Base-by-base conservation (phyloP, 2,113 vertebrate species). In the Halichoeres trimaculatus region DNA sequence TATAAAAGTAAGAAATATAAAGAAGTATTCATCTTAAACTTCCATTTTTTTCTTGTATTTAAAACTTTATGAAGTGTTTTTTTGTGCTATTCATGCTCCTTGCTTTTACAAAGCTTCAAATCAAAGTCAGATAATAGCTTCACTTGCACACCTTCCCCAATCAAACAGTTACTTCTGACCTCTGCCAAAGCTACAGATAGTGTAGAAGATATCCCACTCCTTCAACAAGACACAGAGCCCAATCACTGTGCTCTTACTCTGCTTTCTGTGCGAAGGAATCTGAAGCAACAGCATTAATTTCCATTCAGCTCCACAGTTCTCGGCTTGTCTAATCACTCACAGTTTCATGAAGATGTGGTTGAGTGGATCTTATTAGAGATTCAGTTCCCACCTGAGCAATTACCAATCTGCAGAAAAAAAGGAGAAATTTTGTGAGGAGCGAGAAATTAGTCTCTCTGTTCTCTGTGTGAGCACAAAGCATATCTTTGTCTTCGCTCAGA, bases 361-460 rank as follows among this genome's bases (percentile, higher is more conserved):
- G 66, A 84, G 64, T 57, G 57, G 43, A 20, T 77, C 58, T 75
- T 74, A 83, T 83, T 72, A 64, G 36, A 68, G 34, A 80, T 57
- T 80, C 61, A 30, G 54, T 70, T 74, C 76, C 69, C 81, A 84
- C 80, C 81, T 78, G 70, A 65, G 79, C 63, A 63, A 64, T 84
- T 74, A 74, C 8, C 6, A 76, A 65, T 76, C 53, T 73, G 56
- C 53, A 56, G 59, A 80, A 67, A 56, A 13, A 57, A 30, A 30
- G 30, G n/a, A 50, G 59, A 47, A 7, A 57, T 75, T 75, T 67
- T 41, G 30, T 62, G 17, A 45, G 14, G 4, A 59, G 55, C n/a
- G 36, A 43, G 38, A 57, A 65, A 76, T 56, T 5, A 65, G 66
- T 72, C 74, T 74, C 66, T 60, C 13, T 48, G 54, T 60, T 51